Evolutionary conservation across 1,140 invertebrate genomes (phyloP), one percentile per base, ranked within the genome.

Genomic region (Atta texana): DNA sequence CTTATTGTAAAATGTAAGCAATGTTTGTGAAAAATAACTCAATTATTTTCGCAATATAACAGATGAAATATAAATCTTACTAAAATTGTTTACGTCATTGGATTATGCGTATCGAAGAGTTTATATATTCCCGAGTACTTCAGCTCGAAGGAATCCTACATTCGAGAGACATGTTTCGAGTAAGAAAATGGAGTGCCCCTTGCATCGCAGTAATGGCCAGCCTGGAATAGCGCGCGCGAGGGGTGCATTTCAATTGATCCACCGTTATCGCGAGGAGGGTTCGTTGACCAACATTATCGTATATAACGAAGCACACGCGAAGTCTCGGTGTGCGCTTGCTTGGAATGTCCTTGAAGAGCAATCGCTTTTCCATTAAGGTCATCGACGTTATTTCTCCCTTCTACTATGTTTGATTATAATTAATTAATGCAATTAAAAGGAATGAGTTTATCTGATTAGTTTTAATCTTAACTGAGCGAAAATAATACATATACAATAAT

Each of bases 191-290:
- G 53, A 64, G 49, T 53, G 63, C 74, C 66, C 68, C 63, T 88
- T 66, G 82, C 55, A 86, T 87, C 68, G 89, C 61, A 74, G 82
- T 88, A 88, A 88, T 68, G 28, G 55, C 63, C 16, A 51, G 64
- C 12, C 53, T 61, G 69, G 64, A 55, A 72, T 71, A 53, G 24
- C 68, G 51, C 59, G 66, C 55, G 49, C 59, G 75, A 91, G 78
- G 90, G 90, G 89, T 91, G 89, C 87, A 90, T 91, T 91, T 90
- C 90, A 88, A 91, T 91, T 90, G 89, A 90, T 90, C 88, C 88
- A 49, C 57, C 31, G 86, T 76, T 87, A 90, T 85, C 69, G 75
- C 80, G 14, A 39, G 44, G 39, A 81, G 86, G 71, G 86, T 88
- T 90, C 89, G 81, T 90, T 82, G 89, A 90, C 80, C 89, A 90